A percentile compares a stretch with the other conserved stretches of the same genome.
Conservation (phyloP, 2,113 vertebrate genomes). For the Catharus bicknelli region DNA sequence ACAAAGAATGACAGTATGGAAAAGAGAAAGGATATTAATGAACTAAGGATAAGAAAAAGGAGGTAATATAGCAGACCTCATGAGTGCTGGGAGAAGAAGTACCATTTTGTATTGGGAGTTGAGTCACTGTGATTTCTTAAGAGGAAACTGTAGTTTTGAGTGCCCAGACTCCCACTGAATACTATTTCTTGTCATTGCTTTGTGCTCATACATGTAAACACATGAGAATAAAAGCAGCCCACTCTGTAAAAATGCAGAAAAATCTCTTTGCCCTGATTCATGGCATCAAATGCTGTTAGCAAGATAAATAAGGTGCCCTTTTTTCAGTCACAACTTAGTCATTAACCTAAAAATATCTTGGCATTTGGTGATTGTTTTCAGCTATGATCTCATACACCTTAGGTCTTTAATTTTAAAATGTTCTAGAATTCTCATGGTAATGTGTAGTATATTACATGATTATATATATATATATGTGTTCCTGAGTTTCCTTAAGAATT, state of each 20-base stretch:
- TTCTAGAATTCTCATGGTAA: background rate
- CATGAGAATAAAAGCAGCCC: background rate
- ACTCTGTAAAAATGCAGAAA: background rate
- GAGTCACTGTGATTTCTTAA: background rate
- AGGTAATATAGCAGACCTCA: background rate
- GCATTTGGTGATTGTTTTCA: background rate
- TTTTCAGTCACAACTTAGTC: background rate
- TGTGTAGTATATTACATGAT: background rate
- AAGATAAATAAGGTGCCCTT: background rate
- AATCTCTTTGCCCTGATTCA: background rate
- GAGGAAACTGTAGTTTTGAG: background rate
- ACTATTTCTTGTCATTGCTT: background rate
- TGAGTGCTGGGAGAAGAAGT: background rate
- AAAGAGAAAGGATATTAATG: background rate
- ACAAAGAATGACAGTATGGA: background rate
- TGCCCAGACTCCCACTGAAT: background rate
- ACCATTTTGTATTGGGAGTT: background rate
- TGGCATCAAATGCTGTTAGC: background rate
- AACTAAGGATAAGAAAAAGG: background rate
- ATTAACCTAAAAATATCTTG: background rate
- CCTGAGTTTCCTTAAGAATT: background rate
- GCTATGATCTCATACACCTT: background rate
- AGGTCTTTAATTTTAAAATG: background rate
- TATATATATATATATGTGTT: background rate
- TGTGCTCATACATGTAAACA: background rate